Evolutionary conservation across 2,797 vertebrate genomes (phyloP).

Genomic region (Myotis daubentonii): DNA sequence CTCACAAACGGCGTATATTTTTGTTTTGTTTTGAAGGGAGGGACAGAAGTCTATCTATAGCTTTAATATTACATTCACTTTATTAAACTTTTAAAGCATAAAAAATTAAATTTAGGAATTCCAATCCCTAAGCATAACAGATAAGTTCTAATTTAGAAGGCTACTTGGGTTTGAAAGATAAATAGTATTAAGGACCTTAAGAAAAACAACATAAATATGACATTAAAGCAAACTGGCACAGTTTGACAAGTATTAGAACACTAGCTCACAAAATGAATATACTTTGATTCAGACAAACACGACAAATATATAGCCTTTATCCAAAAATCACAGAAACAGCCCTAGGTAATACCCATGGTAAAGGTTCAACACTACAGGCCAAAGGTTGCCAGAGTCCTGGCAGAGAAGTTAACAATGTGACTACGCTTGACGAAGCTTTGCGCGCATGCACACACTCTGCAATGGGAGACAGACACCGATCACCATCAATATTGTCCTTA

Average conservation of each 20-base stretch:
- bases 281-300: slow-evolving; percentile 74
- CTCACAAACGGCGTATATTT: neutral
- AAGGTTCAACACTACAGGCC: slow-evolving; percentile 28
- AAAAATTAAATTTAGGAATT: slow-evolving; percentile 58
- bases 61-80: slow-evolving; percentile 28
- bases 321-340: slow-evolving; percentile 3
- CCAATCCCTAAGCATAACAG: slow-evolving; percentile 48
- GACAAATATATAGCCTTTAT: slow-evolving; percentile 52
- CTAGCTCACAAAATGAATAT: slow-evolving; percentile 72
- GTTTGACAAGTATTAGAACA: slow-evolving; percentile 69
- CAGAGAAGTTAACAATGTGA: slow-evolving; percentile 61
- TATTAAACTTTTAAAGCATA: slow-evolving; percentile 65
- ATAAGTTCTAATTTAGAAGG: slow-evolving; percentile 15
- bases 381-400: neutral
- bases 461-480: slow-evolving; percentile 75
- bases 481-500: slow-evolving; percentile 77
- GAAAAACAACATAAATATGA: slow-evolving; percentile 72
- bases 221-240: slow-evolving; percentile 72
- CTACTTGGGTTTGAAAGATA: slow-evolving; percentile 46
- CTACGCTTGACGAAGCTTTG: slow-evolving; percentile 60
- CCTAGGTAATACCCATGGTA: slow-evolving; percentile 40
- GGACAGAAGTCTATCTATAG: slow-evolving; percentile 5
- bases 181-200: slow-evolving; percentile 40
- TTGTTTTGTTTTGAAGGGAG: neutral
- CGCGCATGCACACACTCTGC: slow-evolving; percentile 73